Conservation (phyloP, 2,888 invertebrate species). For the Pachycephus smyrnensis region DNA sequence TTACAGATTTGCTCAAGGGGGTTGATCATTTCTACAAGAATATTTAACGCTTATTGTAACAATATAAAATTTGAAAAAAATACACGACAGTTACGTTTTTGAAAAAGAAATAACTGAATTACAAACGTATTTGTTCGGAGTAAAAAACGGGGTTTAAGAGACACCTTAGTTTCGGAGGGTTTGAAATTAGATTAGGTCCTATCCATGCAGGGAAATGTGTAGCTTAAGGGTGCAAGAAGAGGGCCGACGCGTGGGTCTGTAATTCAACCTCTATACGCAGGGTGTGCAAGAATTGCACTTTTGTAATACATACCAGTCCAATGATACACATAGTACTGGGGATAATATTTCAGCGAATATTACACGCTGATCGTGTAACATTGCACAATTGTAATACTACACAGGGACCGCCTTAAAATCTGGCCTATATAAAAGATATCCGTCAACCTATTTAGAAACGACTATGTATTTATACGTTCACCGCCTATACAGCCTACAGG, state of each 20-base stretch:
- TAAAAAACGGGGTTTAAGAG: not conserved
- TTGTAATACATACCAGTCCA: constrained; percentile 21
- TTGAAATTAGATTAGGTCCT: not conserved
- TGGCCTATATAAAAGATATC: not conserved
- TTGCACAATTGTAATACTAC: constrained; percentile 34
- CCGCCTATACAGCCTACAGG: not conserved
- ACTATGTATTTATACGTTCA: not conserved
- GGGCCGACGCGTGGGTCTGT: not conserved
- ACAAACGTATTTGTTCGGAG: not conserved
- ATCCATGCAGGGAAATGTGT: not conserved
- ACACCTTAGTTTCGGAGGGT: not conserved
- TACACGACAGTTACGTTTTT: no score
- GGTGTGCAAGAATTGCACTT: constrained; percentile 34
- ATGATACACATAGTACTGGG: not conserved
- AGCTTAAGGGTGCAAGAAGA: not conserved
- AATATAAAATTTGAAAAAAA: not conserved
- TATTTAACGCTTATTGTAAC: not conserved
- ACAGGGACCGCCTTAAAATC: constrained; percentile 14
- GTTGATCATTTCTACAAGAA: not conserved
- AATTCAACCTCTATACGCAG: constrained; percentile 5
- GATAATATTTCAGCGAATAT: constrained; percentile 32
- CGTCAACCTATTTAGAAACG: not conserved
- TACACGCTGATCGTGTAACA: constrained; percentile 38
- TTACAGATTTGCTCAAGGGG: not conserved
- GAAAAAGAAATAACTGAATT: not conserved